Evolutionary conservation across 1,140 invertebrate genomes (phyloP).

Genomic region (Mya arenaria): DNA sequence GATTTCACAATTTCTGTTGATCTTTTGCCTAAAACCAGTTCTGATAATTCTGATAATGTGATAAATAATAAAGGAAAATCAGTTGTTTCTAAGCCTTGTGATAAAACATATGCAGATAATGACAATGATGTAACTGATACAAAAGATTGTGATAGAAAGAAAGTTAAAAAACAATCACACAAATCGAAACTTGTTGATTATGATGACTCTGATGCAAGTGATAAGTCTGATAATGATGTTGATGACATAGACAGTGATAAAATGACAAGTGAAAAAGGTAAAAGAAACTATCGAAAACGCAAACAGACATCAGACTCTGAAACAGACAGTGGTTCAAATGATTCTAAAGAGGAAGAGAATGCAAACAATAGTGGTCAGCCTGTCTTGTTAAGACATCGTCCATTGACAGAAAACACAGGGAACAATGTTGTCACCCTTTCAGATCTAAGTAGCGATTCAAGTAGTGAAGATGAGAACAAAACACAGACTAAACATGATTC

Average conservation of each 20-base stretch:
- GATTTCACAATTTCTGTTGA: too few relatives aligned
- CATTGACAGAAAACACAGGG: background rate
- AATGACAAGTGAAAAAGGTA: background rate
- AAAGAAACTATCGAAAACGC: constrained; percentile 20
- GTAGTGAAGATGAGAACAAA: constrained; percentile 45
- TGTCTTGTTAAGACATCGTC: constrained; percentile 38
- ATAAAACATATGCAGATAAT: constrained; percentile 21
- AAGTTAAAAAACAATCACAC: constrained; percentile 12
- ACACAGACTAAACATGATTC: constrained; percentile 7
- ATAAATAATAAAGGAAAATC: constrained; percentile 31
- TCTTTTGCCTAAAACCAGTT: too few relatives aligned
- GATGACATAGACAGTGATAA: background rate
- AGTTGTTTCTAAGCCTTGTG: constrained; percentile 34
- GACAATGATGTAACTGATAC: constrained; percentile 14
- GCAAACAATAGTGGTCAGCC: constrained; percentile 20
- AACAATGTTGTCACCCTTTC: constrained; percentile 21
- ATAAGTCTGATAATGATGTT: constrained; percentile 29
- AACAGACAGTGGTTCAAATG: constrained; percentile 27
- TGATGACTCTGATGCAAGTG: background rate
- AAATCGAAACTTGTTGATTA: constrained; percentile 27
- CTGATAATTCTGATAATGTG: too few relatives aligned
- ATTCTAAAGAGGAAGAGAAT: background rate
- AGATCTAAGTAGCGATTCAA: constrained; percentile 20
- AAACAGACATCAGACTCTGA: constrained; percentile 32
- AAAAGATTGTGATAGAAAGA: constrained; percentile 21